phyloP scores from a whole-genome alignment of 2,797 vertebrate genomes.

The Mormyrops boulengeri region DNA sequence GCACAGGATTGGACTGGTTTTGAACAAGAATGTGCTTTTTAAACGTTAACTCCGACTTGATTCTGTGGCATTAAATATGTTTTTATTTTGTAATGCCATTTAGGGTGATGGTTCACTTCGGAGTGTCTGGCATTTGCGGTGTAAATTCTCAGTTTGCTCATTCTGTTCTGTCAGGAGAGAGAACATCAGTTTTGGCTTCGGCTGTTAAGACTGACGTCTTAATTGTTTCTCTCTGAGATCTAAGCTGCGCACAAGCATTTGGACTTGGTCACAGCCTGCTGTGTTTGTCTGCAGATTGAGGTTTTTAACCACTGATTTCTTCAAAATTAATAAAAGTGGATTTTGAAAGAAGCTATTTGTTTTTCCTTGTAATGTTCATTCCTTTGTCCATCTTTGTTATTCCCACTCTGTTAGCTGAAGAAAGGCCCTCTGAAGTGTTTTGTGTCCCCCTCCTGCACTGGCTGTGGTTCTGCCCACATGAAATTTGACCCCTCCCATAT shows the following conservation, averaged over 20 bases:
- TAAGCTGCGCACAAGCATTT: slow-evolving; percentile 61
- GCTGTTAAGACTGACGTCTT: slow-evolving; percentile 48
- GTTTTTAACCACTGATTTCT: slow-evolving; percentile 73
- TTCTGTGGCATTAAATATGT: background rate
- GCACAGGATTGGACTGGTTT: background rate
- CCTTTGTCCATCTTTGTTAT: background rate
- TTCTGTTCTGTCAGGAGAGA: slow-evolving; percentile 44
- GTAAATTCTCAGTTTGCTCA: slow-evolving; percentile 44
- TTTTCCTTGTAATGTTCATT: slow-evolving; percentile 38
- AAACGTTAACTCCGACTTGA: slow-evolving; percentile 6
- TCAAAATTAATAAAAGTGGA: slow-evolving; percentile 67
- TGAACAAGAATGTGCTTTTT: background rate
- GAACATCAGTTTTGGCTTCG: slow-evolving; percentile 48
- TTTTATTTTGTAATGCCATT: slow-evolving; percentile 37
- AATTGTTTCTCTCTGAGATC: slow-evolving; percentile 53
- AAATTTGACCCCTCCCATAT: background rate
- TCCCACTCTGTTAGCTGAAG: background rate
- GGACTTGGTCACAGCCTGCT: slow-evolving; percentile 44
- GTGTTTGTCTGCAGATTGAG: slow-evolving; percentile 51
- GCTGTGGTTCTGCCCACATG: background rate
- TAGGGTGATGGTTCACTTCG: slow-evolving; percentile 51
- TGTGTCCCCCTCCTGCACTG: background rate
- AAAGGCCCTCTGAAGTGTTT: background rate
- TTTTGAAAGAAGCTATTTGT: slow-evolving; percentile 40
- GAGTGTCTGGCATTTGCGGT: slow-evolving; percentile 29